Percentiles rank a stretch among this genome's conserved stretches.
Evolutionary conservation across 2,797 vertebrate genomes (phyloP).

Genomic region (Sebastes steindachneri): DNA sequence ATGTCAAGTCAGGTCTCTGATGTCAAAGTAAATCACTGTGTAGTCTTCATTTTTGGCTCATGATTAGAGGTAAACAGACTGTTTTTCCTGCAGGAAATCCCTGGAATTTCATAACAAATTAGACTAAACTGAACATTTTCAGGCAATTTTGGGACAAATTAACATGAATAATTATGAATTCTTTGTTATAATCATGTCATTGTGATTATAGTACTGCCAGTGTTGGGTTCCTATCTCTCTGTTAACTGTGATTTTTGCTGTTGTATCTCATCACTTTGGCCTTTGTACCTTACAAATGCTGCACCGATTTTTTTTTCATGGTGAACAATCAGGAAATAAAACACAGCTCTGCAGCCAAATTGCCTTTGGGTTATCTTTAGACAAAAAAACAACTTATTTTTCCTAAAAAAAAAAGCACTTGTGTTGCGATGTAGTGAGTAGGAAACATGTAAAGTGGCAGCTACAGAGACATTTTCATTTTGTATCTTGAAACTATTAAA

Average conservation of each 20-base stretch:
- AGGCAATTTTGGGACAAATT: not conserved
- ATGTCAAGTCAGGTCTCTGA: not conserved
- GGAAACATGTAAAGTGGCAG: not conserved
- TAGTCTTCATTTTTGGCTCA: not conserved
- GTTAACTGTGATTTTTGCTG: not conserved
- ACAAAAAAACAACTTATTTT: not conserved
- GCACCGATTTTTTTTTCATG: not conserved
- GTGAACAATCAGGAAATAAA: slow-evolving; percentile 12
- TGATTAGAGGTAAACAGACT: not conserved
- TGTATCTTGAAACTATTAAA: not conserved
- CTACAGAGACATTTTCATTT: not conserved
- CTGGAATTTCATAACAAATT: not conserved
- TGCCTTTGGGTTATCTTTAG: not conserved
- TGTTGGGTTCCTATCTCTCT: not conserved
- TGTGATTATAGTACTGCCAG: not conserved
- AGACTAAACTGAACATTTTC: not conserved
- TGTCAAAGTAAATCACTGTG: not conserved
- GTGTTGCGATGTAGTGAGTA: not conserved
- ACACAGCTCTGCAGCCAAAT: slow-evolving; percentile 7
- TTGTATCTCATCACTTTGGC: not conserved
- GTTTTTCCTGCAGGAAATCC: not conserved
- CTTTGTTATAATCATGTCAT: not conserved
- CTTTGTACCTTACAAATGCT: not conserved
- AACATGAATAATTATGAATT: not conserved
- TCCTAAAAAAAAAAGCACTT: not conserved